Conservation (phyloP, 2,888 invertebrate species). For the Drosophila sordidula region DNA sequence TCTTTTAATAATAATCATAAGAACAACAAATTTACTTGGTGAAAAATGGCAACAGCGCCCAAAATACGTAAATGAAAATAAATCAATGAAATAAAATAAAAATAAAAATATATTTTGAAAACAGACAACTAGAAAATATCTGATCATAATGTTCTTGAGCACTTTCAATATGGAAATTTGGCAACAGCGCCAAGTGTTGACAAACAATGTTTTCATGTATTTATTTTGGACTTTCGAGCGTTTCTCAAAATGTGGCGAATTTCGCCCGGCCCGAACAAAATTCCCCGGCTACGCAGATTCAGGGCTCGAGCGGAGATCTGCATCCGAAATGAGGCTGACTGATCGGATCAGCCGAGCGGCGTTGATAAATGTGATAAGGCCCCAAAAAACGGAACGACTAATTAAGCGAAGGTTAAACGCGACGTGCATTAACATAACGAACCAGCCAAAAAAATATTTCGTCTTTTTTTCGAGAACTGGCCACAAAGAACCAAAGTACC, state of each 20-base stretch:
- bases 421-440: slow-evolving; percentile 61
- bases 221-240: background rate
- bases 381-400: slow-evolving; percentile 56
- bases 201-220: background rate
- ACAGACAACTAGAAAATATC: too few species aligned
- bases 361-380: slow-evolving; percentile 70
- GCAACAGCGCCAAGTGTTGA: background rate
- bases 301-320: slow-evolving; percentile 23
- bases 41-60: too few species aligned
- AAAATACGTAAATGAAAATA: too few species aligned
- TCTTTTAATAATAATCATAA: too few species aligned
- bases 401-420: slow-evolving; percentile 68
- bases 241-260: background rate
- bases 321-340: slow-evolving; percentile 38
- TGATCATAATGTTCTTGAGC: too few species aligned
- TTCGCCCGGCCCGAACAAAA: slow-evolving; percentile 4
- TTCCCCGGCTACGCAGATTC: slow-evolving; percentile 14
- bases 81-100: too few species aligned
- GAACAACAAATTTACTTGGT: too few species aligned
- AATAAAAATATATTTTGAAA: too few species aligned
- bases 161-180: background rate
- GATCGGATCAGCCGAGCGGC: slow-evolving; percentile 14
- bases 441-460: slow-evolving; percentile 4
- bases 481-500: slow-evolving; percentile 5
- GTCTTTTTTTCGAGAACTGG: background rate